phyloP scores from a whole-genome alignment of 2,113 vertebrate species.

The Microcebus jonahi region DNA sequence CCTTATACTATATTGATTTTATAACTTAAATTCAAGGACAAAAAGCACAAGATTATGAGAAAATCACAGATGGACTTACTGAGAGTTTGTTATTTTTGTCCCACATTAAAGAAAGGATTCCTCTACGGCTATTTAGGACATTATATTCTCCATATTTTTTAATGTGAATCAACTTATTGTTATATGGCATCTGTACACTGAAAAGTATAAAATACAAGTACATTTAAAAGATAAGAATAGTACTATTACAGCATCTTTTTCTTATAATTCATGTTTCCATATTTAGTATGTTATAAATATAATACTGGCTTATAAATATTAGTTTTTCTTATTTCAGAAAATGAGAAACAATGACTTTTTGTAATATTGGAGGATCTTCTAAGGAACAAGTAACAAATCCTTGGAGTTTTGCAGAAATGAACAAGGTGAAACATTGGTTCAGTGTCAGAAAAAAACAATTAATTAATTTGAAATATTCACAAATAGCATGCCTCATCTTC shows the following conservation, averaged over 20 bases:
- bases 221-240: background rate
- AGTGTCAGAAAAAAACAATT: background rate
- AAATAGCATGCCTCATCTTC: background rate
- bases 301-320: background rate
- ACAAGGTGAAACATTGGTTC: background rate
- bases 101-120: constrained; percentile 69
- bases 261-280: background rate
- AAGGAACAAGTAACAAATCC: background rate
- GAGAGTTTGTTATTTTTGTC: constrained; percentile 61
- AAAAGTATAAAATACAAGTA: background rate
- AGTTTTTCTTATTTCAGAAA: background rate
- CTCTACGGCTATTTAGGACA: constrained; percentile 66
- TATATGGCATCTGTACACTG: constrained; percentile 75
- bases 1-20: background rate
- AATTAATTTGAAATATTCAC: background rate
- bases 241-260: background rate
- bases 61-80: constrained; percentile 64
- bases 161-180: constrained; percentile 76
- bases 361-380: background rate
- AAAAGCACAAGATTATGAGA: background rate
- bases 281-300: background rate
- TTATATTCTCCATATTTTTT: constrained; percentile 71
- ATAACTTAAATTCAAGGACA: background rate
- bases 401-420: background rate
- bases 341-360: background rate